Percentiles rank a stretch among this genome's conserved stretches.
Evolutionary conservation across 1,140 invertebrate genomes (phyloP).

Genomic region (Drosophila pandora): DNA sequence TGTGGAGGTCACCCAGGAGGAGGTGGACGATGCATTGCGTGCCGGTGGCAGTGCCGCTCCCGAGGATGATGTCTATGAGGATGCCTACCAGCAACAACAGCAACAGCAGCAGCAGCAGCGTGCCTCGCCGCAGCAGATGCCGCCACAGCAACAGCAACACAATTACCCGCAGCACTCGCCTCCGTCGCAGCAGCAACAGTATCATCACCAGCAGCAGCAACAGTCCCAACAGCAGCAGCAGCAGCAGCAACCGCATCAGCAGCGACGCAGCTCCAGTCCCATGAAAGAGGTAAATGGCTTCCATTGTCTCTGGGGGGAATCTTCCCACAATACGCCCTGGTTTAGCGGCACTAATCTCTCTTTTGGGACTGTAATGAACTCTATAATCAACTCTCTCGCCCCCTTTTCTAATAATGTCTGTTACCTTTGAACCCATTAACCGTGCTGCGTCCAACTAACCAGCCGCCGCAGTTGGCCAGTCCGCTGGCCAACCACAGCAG

Average conservation of each 20-base stretch:
- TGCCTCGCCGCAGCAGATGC: slow-evolving; percentile 50
- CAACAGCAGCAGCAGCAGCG: slow-evolving; percentile 55
- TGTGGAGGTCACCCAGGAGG: slow-evolving; percentile 91
- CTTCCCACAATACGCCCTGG: slow-evolving; percentile 30
- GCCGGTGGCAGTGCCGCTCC: slow-evolving; percentile 33
- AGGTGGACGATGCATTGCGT: slow-evolving; percentile 88
- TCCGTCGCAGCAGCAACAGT: slow-evolving; percentile 42
- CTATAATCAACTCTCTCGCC: slow-evolving; percentile 15
- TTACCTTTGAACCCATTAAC: slow-evolving; percentile 41
- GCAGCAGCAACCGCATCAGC: slow-evolving; percentile 42
- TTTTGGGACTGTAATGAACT: slow-evolving; percentile 7
- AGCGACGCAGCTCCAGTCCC: slow-evolving; percentile 73
- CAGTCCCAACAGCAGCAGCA: slow-evolving; percentile 22
- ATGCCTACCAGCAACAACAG: slow-evolving; percentile 79
- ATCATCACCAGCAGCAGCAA: slow-evolving; percentile 15
- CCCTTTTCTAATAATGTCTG: neutral
- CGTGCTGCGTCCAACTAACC: slow-evolving; percentile 33
- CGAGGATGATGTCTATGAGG: slow-evolving; percentile 84
- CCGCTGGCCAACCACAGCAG: slow-evolving; percentile 58
- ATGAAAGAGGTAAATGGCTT: slow-evolving; percentile 75
- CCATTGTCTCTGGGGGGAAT: slow-evolving; percentile 38
- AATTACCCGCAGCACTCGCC: slow-evolving; percentile 45
- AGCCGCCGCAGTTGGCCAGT: slow-evolving; percentile 69
- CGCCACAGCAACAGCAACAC: slow-evolving; percentile 63
- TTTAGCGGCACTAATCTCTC: slow-evolving; percentile 33